Evolutionary conservation across 2,888 invertebrate species (phyloP).

Genomic region (Agrotis clavis): DNA sequence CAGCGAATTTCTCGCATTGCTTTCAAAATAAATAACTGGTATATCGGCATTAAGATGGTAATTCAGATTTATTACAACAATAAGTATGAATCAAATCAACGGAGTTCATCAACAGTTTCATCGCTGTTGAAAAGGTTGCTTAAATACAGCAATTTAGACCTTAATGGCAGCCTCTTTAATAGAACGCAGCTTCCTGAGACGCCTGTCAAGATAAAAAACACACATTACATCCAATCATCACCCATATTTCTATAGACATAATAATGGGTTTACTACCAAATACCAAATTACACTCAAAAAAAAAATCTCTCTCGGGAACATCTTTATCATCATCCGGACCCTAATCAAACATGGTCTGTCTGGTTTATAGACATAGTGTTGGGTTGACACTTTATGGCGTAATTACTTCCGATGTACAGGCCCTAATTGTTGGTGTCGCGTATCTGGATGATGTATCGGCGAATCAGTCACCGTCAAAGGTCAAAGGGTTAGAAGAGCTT

Average conservation of each 20-base stretch:
- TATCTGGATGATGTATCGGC: constrained; percentile 80
- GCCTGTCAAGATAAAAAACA: constrained; percentile 31
- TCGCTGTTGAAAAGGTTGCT: background rate
- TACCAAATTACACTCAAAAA: constrained; percentile 41
- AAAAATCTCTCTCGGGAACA: constrained; percentile 69
- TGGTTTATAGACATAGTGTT: constrained; percentile 72
- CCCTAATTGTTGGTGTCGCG: constrained; percentile 77
- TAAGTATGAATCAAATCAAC: background rate
- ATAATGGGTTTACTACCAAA: constrained; percentile 34
- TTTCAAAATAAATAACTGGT: constrained; percentile 14
- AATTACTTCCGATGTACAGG: constrained; percentile 77
- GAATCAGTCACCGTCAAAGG: constrained; percentile 77
- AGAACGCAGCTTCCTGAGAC: constrained; percentile 21
- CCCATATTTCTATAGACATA: constrained; percentile 41
- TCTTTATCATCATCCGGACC: constrained; percentile 72
- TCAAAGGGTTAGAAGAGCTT: constrained; percentile 66
- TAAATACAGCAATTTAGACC: background rate
- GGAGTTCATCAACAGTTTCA: background rate
- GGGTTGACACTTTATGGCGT: constrained; percentile 76
- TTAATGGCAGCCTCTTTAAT: constrained; percentile 6
- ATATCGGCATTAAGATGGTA: background rate
- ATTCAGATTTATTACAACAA: background rate
- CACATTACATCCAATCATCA: constrained; percentile 41
- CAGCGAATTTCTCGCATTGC: constrained; percentile 16
- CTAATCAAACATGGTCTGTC: constrained; percentile 81